Percentiles rank a stretch among this genome's conserved stretches.
These are phyloP conservation scores for Carollia perspicillata DNA, from an alignment of 2,113 vertebrate species.

Conservation along the genomic window DNA sequence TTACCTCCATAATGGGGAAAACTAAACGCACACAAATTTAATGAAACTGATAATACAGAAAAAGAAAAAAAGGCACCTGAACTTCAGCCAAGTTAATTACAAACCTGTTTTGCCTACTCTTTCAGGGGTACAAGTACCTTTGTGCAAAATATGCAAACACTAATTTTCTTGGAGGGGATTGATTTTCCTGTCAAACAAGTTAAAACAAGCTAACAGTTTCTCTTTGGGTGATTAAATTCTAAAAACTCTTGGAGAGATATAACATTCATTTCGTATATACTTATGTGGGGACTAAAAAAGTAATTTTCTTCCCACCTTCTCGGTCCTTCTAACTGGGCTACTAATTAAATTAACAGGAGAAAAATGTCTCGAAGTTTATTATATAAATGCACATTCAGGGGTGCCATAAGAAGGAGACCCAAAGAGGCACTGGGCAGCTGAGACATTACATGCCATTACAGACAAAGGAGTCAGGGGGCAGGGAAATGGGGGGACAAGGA, in stretches of 20 bases:
- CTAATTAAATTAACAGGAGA: neutral
- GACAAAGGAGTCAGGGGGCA: neutral
- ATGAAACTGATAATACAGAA: slow-evolving; percentile 6
- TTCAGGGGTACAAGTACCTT: slow-evolving; percentile 61
- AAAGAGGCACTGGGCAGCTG: neutral
- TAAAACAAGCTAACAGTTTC: slow-evolving; percentile 56
- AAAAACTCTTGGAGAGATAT: slow-evolving; percentile 53
- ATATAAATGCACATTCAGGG: neutral
- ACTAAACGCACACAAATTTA: slow-evolving; percentile 56
- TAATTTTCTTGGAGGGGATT: slow-evolving; percentile 60
- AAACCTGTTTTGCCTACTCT: slow-evolving; percentile 79
- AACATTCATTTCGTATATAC: slow-evolving; percentile 62
- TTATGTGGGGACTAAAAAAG: neutral
- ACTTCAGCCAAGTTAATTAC: slow-evolving; percentile 71
- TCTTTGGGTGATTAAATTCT: slow-evolving; percentile 55
- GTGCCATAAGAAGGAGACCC: neutral
- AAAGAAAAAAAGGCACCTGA: slow-evolving; percentile 66
- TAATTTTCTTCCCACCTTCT: neutral
- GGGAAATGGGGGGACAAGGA: neutral
- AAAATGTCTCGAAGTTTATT: neutral
- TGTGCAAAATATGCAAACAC: slow-evolving; percentile 82
- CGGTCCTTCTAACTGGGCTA: neutral
- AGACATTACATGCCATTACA: no score
- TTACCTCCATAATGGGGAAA: slow-evolving; percentile 73
- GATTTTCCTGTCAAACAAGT: slow-evolving; percentile 78